Conservation (phyloP, 2,888 invertebrate genomes). For the Catotricha subobsoleta region DNA sequence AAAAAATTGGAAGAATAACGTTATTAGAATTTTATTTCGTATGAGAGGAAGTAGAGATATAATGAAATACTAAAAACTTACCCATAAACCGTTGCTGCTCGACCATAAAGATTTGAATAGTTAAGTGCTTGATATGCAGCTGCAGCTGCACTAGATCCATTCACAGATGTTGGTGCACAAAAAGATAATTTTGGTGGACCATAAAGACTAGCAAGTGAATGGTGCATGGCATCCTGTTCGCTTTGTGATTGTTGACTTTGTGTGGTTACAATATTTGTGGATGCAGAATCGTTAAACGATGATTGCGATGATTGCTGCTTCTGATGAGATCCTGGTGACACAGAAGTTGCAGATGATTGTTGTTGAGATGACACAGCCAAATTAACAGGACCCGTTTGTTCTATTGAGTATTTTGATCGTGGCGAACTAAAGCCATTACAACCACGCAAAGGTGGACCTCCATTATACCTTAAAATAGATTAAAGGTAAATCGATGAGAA, state of each 20-base stretch:
- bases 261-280: too few species aligned
- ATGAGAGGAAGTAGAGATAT: background rate
- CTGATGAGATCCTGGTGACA: background rate
- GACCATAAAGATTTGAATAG: slow-evolving; percentile 18
- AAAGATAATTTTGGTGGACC: slow-evolving; percentile 14
- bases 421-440: slow-evolving; percentile 6
- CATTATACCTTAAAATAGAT: slow-evolving; percentile 3
- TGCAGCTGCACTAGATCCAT: slow-evolving; percentile 13
- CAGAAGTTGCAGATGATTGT: slow-evolving; percentile 3
- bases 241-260: background rate
- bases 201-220: slow-evolving; percentile 4
- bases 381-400: slow-evolving; percentile 19
- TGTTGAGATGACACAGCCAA: slow-evolving; percentile 14
- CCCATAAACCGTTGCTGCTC: slow-evolving; percentile 15
- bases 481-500: background rate
- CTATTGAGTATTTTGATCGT: slow-evolving; percentile 11
- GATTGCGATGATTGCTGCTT: background rate
- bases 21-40: background rate
- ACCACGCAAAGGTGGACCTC: slow-evolving; percentile 1
- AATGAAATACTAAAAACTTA: slow-evolving; percentile 10
- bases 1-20: background rate
- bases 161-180: slow-evolving; percentile 9
- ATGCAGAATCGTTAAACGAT: background rate
- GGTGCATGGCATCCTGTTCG: background rate
- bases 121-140: slow-evolving; percentile 17